Conservation (phyloP, 2,888 invertebrate species). For the Dexiosoma caninum region DNA sequence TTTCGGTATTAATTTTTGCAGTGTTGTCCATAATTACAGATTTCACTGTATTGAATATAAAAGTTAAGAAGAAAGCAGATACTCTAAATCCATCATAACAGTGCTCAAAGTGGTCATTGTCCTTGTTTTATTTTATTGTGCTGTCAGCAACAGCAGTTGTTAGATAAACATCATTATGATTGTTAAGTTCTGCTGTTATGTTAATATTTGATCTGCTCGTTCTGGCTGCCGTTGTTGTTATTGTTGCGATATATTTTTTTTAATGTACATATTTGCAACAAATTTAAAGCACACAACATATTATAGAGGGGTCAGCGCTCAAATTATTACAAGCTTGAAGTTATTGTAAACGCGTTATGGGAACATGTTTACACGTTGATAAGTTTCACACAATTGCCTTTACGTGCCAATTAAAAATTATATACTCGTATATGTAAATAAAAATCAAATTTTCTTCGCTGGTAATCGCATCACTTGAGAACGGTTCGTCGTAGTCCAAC, state of each 20-base stretch:
- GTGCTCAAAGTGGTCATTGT: constrained; percentile 51
- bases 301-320: too few relatives aligned
- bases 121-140: constrained; percentile 46
- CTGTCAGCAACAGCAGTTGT: constrained; percentile 46
- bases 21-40: background rate
- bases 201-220: background rate
- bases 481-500: too few relatives aligned
- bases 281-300: constrained; percentile 2
- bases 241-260: background rate
- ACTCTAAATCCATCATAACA: constrained; percentile 22
- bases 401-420: too few relatives aligned
- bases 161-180: constrained; percentile 51
- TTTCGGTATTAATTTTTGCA: too few relatives aligned
- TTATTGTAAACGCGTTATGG: too few relatives aligned
- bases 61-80: background rate
- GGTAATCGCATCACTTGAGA: too few relatives aligned
- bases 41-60: background rate
- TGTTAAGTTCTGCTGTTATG: constrained; percentile 28
- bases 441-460: too few relatives aligned
- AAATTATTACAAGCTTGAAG: too few relatives aligned
- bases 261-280: constrained; percentile 23
- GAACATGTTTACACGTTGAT: too few relatives aligned
- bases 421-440: too few relatives aligned
- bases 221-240: too few relatives aligned
- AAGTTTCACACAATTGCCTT: too few relatives aligned